Conservation (phyloP, 1,140 invertebrate genomes). For the Heliconius eleuchia region DNA sequence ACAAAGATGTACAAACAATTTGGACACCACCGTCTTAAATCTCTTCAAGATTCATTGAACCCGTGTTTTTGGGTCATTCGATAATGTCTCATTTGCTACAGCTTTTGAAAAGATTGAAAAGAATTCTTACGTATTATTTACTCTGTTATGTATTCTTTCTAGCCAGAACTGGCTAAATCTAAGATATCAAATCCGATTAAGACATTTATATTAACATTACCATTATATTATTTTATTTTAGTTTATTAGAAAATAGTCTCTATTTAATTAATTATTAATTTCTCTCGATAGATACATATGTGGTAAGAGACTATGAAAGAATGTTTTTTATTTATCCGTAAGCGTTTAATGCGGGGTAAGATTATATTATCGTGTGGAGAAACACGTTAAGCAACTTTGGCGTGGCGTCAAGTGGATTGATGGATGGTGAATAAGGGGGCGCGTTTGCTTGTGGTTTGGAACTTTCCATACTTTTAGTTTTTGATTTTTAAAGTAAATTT, state of each 20-base stretch:
- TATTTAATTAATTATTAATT: too few species aligned
- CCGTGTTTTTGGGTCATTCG: conserved; percentile 6
- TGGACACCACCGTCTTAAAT: conserved; percentile 1
- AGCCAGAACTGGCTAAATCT: too few species aligned
- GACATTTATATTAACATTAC: too few species aligned
- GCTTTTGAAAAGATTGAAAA: background rate
- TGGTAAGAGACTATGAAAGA: background rate
- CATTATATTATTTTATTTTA: too few species aligned
- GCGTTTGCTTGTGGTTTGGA: background rate
- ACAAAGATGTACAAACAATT: conserved; percentile 7
- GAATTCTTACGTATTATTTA: background rate
- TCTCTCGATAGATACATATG: too few species aligned
- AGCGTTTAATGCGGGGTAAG: background rate
- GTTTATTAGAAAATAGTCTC: too few species aligned
- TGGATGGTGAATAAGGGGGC: background rate
- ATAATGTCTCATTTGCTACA: conserved; percentile 4
- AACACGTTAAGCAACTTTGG: conserved; percentile 9
- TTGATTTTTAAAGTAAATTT: background rate
- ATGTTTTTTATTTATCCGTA: background rate
- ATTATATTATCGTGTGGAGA: conserved; percentile 5
- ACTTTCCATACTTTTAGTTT: background rate
- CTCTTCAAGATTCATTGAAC: conserved; percentile 5
- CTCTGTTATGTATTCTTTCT: background rate
- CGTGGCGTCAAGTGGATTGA: conserved; percentile 1
- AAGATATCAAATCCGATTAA: too few species aligned